Percentiles rank a stretch among this genome's conserved stretches.
phyloP scores from a whole-genome alignment of 2,113 vertebrate species.

The Bufo bufo region DNA sequence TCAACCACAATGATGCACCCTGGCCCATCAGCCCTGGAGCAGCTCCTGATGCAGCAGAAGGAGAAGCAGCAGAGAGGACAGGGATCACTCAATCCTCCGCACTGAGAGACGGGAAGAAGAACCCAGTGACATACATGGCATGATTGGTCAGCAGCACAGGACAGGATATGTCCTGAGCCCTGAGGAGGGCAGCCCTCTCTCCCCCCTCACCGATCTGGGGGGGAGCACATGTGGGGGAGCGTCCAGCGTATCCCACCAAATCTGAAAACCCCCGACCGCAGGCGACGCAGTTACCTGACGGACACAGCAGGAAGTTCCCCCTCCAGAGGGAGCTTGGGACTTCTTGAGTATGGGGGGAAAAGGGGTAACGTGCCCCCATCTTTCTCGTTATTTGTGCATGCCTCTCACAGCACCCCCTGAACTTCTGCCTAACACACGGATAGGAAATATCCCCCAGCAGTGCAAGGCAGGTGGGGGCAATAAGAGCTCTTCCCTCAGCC shows the following conservation, averaged over 20 bases:
- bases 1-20: conserved; percentile 99
- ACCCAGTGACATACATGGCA: conserved; percentile 80
- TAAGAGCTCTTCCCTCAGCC: conserved; percentile 39
- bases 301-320: conserved; percentile 71
- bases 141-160: conserved; percentile 86
- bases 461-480: conserved; percentile 53
- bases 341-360: conserved; percentile 52
- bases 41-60: conserved; percentile 99
- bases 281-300: conserved; percentile 53
- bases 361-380: conserved; percentile 44
- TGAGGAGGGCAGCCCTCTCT: conserved; percentile 82
- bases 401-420: conserved; percentile 55
- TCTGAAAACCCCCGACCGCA: conserved; percentile 50
- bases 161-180: conserved; percentile 74
- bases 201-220: conserved; percentile 63
- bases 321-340: conserved; percentile 59
- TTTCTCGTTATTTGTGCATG: conserved; percentile 58
- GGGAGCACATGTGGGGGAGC: conserved; percentile 49
- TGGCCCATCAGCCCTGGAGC: conserved; percentile 96
- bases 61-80: conserved; percentile 98
- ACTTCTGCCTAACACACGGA: conserved; percentile 52
- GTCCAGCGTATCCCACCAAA: conserved; percentile 47
- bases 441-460: conserved; percentile 49
- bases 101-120: conserved; percentile 83
- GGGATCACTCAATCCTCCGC: conserved; percentile 96